Base-by-base conservation (phyloP, 2,113 vertebrate species). In the Calonectris borealis region DNA sequence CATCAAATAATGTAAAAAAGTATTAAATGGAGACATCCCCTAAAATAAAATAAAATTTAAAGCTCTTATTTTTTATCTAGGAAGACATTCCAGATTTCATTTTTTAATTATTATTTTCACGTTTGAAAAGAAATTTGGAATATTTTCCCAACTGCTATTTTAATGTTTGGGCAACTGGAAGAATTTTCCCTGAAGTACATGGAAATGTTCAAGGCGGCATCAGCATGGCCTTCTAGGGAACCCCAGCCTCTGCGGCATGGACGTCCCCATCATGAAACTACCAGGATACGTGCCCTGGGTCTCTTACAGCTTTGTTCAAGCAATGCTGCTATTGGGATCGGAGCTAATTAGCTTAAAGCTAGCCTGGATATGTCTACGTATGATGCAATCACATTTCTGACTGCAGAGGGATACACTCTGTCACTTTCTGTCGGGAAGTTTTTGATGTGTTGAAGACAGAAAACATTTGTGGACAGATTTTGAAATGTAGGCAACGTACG, bases 381-480 rank as follows among this genome's bases (percentile, higher is more conserved):
- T 65, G 96, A 91, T 73, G 93, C 62, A 85, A 87, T 72, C 58
- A 21, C 70, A 36, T 76, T 94, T 90, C 73, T 94, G 91, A 42
- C 78, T 93, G 82, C 66, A 61, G 90, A 42, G 76, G 90, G 78
- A 54, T 62, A 44, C 6, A 13, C 66, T 61, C 86, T 91, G 78
- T 61, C 81, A 55, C 81, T 88, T 95, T 42, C 66, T 27, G 4
- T 72, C 69, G 51, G 57, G 62, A 91, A 95, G 55, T 68, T 96
- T 92, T 81, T 62, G 69, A 68, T 64, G 91, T 60, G 80, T 89
- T 95, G 81, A 72, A 91, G 89, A 90, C 62, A 83, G 77, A 94
- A 91, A 92, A 93, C 65, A 65, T 87, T 94, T 82, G 91, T 89
- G 89, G 77, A 65, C 58, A 93, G 93, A 80, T 91, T 91, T 91